Evolutionary conservation across 2,797 vertebrate species (phyloP), one percentile per base, ranked within the genome.

Genomic region (Urophycis tenuis): DNA sequence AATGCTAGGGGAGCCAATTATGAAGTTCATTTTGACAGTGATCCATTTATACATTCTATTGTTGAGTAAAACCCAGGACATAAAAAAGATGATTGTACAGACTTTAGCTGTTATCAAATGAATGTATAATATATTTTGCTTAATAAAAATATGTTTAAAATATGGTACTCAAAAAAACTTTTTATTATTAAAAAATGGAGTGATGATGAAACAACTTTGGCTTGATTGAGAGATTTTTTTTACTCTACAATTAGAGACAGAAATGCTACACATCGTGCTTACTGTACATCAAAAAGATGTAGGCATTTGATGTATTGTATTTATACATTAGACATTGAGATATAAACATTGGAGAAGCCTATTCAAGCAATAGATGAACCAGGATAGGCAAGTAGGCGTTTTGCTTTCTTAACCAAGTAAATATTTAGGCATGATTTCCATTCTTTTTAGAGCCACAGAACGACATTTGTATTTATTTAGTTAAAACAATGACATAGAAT

Each of bases 51-150:
- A 74, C 53, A 85, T 85, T 87, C 80, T 34, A 78, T 74, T 88
- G 84, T 89, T 84, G 88, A 80, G 85, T 33, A 0, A 79, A 80
- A 75, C 76, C 75, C 78, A 36, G 53, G 69, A 78, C 71, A 72
- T 72, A 84, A 45, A 32, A 70, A 79, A 76, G 53, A 84, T 83
- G 81, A 87, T 87, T 92, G 90, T 92, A 91, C 88, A 91, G 84
- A 87, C 75, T 91, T 87, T 89, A 87, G 89, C 87, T 86, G 84
- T 91, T 91, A 88, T 88, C 85, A 89, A 90, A 92, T 86, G 78
- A 92, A 92, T 92, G 80, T 88, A 92, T 94, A 94, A 94, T 94
- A 94, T 94, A 94, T 93, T 93, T 93, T 92, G 86, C 88, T 90
- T 86, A 86, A 31, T 78, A 81, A 89, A 89, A 87, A 87, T 83